These are phyloP conservation scores for Heliconius aoede DNA, from an alignment of 2,888 invertebrate species.

Conservation along the genomic window DNA sequence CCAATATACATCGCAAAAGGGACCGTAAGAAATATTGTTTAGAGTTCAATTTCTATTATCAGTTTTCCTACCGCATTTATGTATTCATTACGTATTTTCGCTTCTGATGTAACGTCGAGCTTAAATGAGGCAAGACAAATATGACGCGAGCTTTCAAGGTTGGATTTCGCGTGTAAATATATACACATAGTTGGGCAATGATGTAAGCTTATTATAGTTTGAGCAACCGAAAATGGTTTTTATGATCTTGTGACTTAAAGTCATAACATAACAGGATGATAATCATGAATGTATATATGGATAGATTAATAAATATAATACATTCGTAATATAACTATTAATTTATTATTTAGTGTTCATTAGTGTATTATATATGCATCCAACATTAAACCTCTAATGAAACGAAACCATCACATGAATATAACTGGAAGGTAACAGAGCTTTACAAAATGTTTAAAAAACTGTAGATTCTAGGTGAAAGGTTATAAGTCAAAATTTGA, in stretches of 20 bases:
- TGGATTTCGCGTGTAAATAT: conserved; percentile 40
- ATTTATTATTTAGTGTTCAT: background rate
- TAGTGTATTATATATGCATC: background rate
- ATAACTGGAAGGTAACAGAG: background rate
- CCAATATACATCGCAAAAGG: background rate
- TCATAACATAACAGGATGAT: too few species aligned
- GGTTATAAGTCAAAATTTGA: background rate
- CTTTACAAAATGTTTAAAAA: background rate
- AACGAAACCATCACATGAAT: background rate
- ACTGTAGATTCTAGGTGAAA: background rate
- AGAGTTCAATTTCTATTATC: conserved; percentile 24
- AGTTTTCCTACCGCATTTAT: conserved; percentile 47
- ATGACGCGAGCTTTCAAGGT: conserved; percentile 47
- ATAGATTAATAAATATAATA: conserved; percentile 3
- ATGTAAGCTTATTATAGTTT: conserved; percentile 37
- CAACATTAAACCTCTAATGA: background rate
- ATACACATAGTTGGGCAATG: conserved; percentile 33
- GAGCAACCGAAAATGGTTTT: conserved; percentile 42
- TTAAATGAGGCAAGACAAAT: conserved; percentile 51
- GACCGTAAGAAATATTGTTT: background rate
- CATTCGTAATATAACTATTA: background rate
- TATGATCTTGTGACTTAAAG: conserved; percentile 38
- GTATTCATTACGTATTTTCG: conserved; percentile 52
- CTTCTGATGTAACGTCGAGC: conserved; percentile 40
- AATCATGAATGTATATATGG: conserved; percentile 35